Percentiles rank a stretch among this genome's conserved stretches.
phyloP scores from a whole-genome alignment of 2,797 vertebrate species.

The Ctenopoma multispine region DNA sequence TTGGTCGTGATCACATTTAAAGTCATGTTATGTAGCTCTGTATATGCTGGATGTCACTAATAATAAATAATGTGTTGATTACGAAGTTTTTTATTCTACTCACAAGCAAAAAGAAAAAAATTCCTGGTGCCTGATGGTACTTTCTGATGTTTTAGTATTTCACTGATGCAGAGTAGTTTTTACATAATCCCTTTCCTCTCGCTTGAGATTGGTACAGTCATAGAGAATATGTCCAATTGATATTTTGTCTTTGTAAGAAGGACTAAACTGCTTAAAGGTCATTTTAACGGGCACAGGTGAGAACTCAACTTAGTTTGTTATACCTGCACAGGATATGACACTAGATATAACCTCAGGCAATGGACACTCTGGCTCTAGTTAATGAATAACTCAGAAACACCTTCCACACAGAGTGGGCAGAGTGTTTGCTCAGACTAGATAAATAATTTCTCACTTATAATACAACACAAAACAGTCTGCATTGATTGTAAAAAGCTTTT shows the following conservation, averaged over 20 bases:
- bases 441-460: constrained; percentile 55
- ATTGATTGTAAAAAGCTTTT: constrained; percentile 30
- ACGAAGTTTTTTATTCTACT: background rate
- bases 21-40: too few species aligned
- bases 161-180: background rate
- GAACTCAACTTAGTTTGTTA: background rate
- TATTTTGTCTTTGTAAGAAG: constrained; percentile 18
- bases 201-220: constrained; percentile 1
- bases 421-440: constrained; percentile 64
- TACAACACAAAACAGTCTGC: constrained; percentile 21
- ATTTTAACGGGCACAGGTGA: background rate
- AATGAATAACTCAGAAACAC: constrained; percentile 56
- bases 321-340: constrained; percentile 26
- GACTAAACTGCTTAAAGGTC: constrained; percentile 8
- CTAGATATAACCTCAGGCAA: constrained; percentile 44
- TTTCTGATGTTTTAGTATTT: constrained; percentile 1
- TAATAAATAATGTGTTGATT: too few species aligned
- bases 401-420: constrained; percentile 18
- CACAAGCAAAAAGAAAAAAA: background rate
- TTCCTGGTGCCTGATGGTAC: background rate
- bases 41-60: too few species aligned
- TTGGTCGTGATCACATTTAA: too few species aligned
- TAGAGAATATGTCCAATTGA: constrained; percentile 11
- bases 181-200: background rate
- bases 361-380: constrained; percentile 30